Evolutionary conservation across 2,113 vertebrate genomes (phyloP), one percentile per base, ranked within the genome.

Genomic region (Myocastor coypus): DNA sequence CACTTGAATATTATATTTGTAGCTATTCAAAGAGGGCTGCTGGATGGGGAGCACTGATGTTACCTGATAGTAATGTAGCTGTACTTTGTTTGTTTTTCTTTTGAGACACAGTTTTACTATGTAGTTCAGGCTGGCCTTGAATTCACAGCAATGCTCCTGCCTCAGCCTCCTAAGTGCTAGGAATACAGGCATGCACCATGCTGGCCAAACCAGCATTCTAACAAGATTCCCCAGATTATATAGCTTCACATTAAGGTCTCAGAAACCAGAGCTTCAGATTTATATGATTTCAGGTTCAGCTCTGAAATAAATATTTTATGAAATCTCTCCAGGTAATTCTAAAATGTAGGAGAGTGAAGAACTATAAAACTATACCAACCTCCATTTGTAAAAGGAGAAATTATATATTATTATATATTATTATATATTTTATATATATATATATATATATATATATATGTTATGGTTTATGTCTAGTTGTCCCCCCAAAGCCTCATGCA

Each of bases 341-440:
- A 77, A 91, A 20, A 17, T 52, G 64, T 26, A 89, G 10, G 46
- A 34, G 42, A 32, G 42, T 73, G 69, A 80, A 91, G 55, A 63
- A 71, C 9, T 63, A 16, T 16, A 80, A 92, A 92, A 82, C 11
- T 40, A 12, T 16, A 52, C 32, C 52, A 64, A 12, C 1, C 9
- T 75, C 17, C 17, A 71, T 61, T 77, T 85, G 71, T 89, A 68
- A 83, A 92, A 59, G 57, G 80, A 83, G 55, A 63, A 86, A 88
- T 86, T 10, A 59, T 52, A 71, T 1, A 13, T 20, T 10, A 59
- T 52, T 1, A 13, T 20, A 71, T 73, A 73, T 89, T 10, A 59
- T 52, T 1, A 13, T 20, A 71, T 73, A 73, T 89, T 10, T 52
- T 52, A 71, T 1, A 13, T 20, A 71, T 73, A 73, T 89, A 75